Base-by-base conservation (phyloP, 2,113 vertebrate species). In the Centrocercus urophasianus region DNA sequence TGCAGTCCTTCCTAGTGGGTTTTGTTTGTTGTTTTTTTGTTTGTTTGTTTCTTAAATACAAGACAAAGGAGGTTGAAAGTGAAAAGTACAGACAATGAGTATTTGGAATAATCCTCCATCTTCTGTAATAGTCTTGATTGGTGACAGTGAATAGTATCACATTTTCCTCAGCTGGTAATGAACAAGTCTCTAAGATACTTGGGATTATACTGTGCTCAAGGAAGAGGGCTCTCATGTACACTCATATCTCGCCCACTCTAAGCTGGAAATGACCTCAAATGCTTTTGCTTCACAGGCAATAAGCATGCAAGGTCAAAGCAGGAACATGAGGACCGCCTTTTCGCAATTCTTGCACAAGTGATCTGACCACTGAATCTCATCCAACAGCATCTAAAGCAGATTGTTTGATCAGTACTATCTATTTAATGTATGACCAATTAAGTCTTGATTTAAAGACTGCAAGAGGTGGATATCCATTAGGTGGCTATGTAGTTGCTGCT, bases 271-370 rank as follows among this genome's bases (percentile, higher is more conserved):
- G 6, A 42, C n/a, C 16, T 82, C 83, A 73, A 69, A n/a, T 79
- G 61, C 40, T n/a, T 95, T 81, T 94, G 77, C 42, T 94, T 92
- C 86, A 84, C 66, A 90, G 77, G 74, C 90, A 90, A 70, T 32
- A 81, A 78, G 60, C 15, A 16, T 56, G 36, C 19, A 34, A 64
- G 42, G 38, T 56, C 59, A 16, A 42, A 50, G 25, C 70, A 42
- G n/a, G 27, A 42, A 73, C 4, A 0, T n/a, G 85, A 18, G 47
- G 42, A 63, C 16, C 19, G 8, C 48, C 36, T 82, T 76, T 70
- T 90, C 59, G 81, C 8, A 50, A 13, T 69, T 89, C 57, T 90
- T 89, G 48, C 18, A 10, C 30, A 90, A 80, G 8, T 65, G 20
- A 74, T 63, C 40, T 69, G 24, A 75, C 66, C 40, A 34, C 8